Base-by-base conservation (phyloP, 2,888 invertebrate species). In the Amphiduros pacificus region DNA sequence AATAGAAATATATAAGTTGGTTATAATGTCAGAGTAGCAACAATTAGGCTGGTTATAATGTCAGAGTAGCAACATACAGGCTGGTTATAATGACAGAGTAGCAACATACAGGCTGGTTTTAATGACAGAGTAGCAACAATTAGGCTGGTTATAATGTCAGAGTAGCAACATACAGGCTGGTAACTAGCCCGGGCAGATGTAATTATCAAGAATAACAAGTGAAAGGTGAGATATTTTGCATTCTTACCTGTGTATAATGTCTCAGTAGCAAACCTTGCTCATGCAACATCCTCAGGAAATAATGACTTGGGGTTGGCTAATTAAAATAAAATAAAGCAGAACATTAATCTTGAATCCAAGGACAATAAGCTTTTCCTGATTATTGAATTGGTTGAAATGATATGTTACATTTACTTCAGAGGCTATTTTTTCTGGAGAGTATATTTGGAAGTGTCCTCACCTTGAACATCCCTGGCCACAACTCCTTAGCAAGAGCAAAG, bases 401-500 rank as follows among this genome's bases (percentile, higher is more conserved):
- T 48, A 14, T n/a, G n/a, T n/a, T n/a, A n/a, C n/a, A n/a, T n/a
- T n/a, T n/a, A n/a, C n/a, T n/a, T n/a, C n/a, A n/a, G n/a, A n/a
- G n/a, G n/a, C n/a, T n/a, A n/a, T n/a, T n/a, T n/a, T n/a, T n/a
- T n/a, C n/a, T n/a, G 36, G 9, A 36, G 11, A 36, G 17, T 9
- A 36, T 36, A 36, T 36, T 36, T 11, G 9, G 9, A 11, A 11
- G 17, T 11, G 6, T 44, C 26, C 31, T 48, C 55, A 66, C 83
- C 76, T 91, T 91, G 74, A 93, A 92, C 44, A 86, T 87, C 27
- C 92, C 92, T 0, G 94, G 94, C 78, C 91, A 91, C 48, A 97
- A 83, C 82, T 94, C 92, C 82, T 92, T 94, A 17, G 95, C 94
- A 66, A 98, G 83, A 51, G 88, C 88, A 77, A 93, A 97, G 84